A percentile compares a stretch with the other conserved stretches of the same genome.
Conservation (phyloP, 2,797 vertebrate genomes). For the Falco rusticolus region DNA sequence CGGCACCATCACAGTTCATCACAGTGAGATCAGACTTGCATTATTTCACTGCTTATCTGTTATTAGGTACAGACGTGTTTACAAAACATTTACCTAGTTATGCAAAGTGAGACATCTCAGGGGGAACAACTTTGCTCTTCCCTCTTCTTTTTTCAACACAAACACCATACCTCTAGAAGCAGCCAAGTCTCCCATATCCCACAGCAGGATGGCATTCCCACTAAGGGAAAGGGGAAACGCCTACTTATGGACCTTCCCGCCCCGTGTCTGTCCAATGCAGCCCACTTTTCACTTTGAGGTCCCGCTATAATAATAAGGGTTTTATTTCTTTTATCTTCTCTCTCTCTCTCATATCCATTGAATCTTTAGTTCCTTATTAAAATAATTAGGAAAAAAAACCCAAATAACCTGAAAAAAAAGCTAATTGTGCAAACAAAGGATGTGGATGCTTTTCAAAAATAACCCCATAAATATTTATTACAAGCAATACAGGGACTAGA, state of each 20-base stretch:
- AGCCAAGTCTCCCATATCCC: neutral
- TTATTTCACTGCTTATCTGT: slow-evolving; percentile 51
- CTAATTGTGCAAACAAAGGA: slow-evolving; percentile 61
- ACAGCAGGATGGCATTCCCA: neutral
- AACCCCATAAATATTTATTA: slow-evolving; percentile 75
- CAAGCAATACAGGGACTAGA: neutral
- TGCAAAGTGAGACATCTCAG: slow-evolving; percentile 18
- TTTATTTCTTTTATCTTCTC: slow-evolving; percentile 11
- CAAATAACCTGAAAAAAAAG: slow-evolving; percentile 41
- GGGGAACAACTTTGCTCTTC: slow-evolving; percentile 34
- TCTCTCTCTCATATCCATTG: neutral
- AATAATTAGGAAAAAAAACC: slow-evolving; percentile 44
- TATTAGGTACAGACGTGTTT: slow-evolving; percentile 53
- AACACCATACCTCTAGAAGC: neutral
- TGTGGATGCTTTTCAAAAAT: slow-evolving; percentile 67
- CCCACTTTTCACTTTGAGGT: neutral
- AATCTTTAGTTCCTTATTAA: slow-evolving; percentile 41
- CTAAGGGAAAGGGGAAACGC: neutral
- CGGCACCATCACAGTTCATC: slow-evolving; percentile 9
- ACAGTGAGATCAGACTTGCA: slow-evolving; percentile 14
- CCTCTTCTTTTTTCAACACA: neutral
- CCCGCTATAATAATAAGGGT: neutral
- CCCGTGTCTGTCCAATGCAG: neutral
- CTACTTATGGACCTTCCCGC: neutral
- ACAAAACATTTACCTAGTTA: slow-evolving; percentile 66